Base-by-base conservation (phyloP, 1,140 invertebrate species). In the Magallana ariakensis region DNA sequence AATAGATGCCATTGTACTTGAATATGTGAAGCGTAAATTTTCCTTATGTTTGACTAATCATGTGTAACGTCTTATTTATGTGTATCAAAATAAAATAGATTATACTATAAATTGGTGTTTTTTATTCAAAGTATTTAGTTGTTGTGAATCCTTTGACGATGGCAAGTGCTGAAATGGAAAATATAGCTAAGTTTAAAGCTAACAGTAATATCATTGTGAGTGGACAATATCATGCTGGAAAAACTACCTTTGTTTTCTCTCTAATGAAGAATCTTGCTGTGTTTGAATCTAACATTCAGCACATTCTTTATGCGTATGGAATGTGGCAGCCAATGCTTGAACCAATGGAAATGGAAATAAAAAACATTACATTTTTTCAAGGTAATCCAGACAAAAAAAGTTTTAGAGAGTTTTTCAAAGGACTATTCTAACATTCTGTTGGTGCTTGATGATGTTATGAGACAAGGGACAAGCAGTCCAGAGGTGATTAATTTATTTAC, bases 391-490 rank as follows among this genome's bases (percentile, higher is more conserved):
- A 55, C 15, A 82, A 58, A n/a, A n/a, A 70, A 80, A 0, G 54
- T 85, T 53, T 6, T 87, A 26, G 58, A 87, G 11, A 33, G 53
- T 54, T 85, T 75, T 56, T 33, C 83, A 15, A 33, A 19, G 11
- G 60, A 55, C 4, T 57, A 26, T n/a, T 26, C 56, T 46, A 75
- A 87, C 53, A 85, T 11, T 53, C 16, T 88, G 16, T 22, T 88
- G 22, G 80, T 88, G 5, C 15, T 88, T 19, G 87, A 88, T 56
- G 87, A 88, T 80, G 56, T 82, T 19, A 81, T 88, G 80, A 60
- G 46, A 55, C 46, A 58, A 22, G 87, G 80, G 3, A 33, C 16
- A 46, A 88, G 80, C 33, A 70, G 10, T 60, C 11, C n/a, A 26
- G 84, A 85, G 22, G 26, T 83, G 0, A 85, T 88, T 60, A 85